Conservation (phyloP, 2,113 vertebrate species). For the Cavia porcellus region DNA sequence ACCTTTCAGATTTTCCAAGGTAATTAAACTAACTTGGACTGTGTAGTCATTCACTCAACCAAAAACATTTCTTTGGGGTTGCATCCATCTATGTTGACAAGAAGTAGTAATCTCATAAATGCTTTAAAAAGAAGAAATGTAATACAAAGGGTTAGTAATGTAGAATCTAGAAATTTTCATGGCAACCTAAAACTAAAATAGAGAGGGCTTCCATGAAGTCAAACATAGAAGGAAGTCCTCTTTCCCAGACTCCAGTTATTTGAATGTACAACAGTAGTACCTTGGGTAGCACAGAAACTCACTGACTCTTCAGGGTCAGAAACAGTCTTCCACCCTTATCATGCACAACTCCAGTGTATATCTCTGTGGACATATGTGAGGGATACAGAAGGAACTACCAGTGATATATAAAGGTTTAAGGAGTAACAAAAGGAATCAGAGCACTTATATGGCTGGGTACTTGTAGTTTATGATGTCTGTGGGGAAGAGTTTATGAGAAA, state of each 20-base stretch:
- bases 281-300: neutral
- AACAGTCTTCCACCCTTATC: neutral
- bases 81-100: neutral
- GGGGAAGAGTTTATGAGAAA: neutral
- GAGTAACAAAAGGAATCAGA: neutral
- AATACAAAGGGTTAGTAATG: neutral
- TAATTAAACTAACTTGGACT: neutral
- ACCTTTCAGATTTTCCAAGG: neutral
- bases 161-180: neutral
- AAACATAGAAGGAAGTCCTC: neutral
- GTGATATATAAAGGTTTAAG: neutral
- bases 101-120: neutral
- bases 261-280: neutral
- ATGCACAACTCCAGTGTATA: neutral
- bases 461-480: rapidly evolving
- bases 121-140: neutral
- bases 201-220: no score
- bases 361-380: rapidly evolving
- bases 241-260: rapidly evolving
- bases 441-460: rapidly evolving
- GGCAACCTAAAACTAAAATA: neutral
- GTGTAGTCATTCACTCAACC: neutral
- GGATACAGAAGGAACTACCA: rapidly evolving
- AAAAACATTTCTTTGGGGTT: neutral
- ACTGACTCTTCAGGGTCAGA: neutral